Conservation (phyloP, 2,888 invertebrate genomes). For the Ecdyonurus torrentis region DNA sequence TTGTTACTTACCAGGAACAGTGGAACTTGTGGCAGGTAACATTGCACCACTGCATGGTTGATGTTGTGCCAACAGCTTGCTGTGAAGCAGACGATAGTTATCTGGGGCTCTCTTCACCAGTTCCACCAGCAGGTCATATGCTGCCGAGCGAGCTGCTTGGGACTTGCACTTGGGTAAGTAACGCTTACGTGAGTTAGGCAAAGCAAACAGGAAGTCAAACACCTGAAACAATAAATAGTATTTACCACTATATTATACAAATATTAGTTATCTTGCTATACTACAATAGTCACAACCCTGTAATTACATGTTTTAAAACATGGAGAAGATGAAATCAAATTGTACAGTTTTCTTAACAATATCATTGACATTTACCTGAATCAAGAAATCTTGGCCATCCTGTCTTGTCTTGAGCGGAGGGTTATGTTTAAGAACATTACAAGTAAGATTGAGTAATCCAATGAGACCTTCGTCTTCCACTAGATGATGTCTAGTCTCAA, state of each 20-base stretch:
- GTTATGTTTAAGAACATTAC: conserved; percentile 78
- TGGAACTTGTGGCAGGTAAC: background rate
- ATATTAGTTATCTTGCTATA: too few relatives aligned
- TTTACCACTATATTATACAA: too few relatives aligned
- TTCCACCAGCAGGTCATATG: conserved; percentile 81
- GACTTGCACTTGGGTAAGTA: conserved; percentile 90
- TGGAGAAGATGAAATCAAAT: too few relatives aligned
- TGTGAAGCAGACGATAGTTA: conserved; percentile 71
- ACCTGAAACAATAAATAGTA: conserved; percentile 39
- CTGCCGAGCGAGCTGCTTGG: conserved; percentile 60
- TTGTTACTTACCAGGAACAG: background rate
- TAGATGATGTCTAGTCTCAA: conserved; percentile 65
- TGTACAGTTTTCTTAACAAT: too few relatives aligned
- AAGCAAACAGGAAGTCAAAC: conserved; percentile 76
- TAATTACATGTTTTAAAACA: too few relatives aligned
- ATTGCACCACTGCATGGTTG: conserved; percentile 39
- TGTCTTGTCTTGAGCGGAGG: conserved; percentile 70
- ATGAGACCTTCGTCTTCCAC: conserved; percentile 82
- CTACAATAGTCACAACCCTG: too few relatives aligned
- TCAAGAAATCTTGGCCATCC: conserved; percentile 49
- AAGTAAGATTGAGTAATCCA: conserved; percentile 68
- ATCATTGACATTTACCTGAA: conserved; percentile 41
- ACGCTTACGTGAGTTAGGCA: conserved; percentile 69
- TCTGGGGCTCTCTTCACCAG: conserved; percentile 67
- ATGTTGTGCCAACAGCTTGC: conserved; percentile 71